Conservation (phyloP, 2,113 vertebrate species). For the Gallinago media region DNA sequence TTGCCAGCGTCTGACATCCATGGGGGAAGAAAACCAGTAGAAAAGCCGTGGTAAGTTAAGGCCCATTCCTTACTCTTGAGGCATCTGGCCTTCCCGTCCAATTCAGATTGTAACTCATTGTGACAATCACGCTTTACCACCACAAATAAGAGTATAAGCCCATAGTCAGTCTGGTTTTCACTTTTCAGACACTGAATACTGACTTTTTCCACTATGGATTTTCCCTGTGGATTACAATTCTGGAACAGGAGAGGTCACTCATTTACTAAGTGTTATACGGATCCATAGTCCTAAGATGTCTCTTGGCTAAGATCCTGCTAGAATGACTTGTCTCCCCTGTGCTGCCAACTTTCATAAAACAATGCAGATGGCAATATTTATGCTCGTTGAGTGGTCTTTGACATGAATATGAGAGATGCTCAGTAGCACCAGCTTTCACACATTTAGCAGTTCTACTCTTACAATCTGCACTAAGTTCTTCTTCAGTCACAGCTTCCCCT, state of each 20-base stretch:
- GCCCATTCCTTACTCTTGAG: not conserved
- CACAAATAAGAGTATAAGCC: not conserved
- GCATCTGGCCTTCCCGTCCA: not conserved
- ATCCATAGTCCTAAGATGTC: not conserved
- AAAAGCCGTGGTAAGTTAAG: not conserved
- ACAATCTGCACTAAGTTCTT: not conserved
- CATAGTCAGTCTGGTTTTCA: not conserved
- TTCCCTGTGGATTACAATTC: not conserved
- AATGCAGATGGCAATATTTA: constrained; percentile 56
- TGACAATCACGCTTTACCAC: not conserved
- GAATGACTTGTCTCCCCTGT: constrained; percentile 3
- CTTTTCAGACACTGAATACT: not conserved
- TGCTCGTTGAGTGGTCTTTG: constrained; percentile 14
- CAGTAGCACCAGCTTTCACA: not conserved
- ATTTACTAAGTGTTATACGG: not conserved
- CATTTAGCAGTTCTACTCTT: not conserved
- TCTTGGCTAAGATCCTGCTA: constrained; percentile 15
- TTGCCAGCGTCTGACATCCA: not conserved
- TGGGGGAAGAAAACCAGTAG: not conserved
- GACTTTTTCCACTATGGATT: not conserved
- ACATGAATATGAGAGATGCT: constrained; percentile 5
- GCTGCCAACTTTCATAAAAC: constrained; percentile 31
- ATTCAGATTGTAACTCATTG: not conserved
- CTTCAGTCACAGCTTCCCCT: not conserved
- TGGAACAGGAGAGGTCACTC: not conserved